Evolutionary conservation across 2,113 vertebrate genomes (phyloP).

Genomic region (Cygnus buccinator): DNA sequence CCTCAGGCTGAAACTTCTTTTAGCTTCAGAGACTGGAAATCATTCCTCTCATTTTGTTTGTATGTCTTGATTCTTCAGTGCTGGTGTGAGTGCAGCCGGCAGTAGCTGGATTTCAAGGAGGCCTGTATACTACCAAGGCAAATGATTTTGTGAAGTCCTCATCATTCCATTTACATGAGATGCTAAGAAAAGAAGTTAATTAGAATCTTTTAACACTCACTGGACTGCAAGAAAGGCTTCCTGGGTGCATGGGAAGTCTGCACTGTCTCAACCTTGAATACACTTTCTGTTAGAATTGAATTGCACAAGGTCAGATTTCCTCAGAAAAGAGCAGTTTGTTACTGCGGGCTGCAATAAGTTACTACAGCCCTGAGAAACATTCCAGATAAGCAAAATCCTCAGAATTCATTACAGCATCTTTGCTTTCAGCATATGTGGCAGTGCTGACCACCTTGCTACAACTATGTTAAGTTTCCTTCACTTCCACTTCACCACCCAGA

Average conservation of each 20-base stretch:
- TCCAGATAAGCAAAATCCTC: conserved; percentile 65
- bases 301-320: conserved; percentile 65
- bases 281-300: conserved; percentile 59
- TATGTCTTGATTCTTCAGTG: conserved; percentile 45
- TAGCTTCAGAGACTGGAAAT: conserved; percentile 15
- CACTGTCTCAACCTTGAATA: conserved; percentile 47
- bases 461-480: not conserved
- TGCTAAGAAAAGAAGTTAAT: conserved; percentile 6
- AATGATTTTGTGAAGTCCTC: not conserved
- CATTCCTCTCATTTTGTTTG: conserved; percentile 7
- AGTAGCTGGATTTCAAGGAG: conserved; percentile 30
- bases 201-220: not conserved
- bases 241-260: conserved; percentile 24
- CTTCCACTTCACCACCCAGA: not conserved
- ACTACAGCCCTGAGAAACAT: conserved; percentile 46
- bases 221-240: not conserved
- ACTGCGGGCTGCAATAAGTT: conserved; percentile 48
- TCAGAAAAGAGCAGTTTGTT: conserved; percentile 63
- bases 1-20: conserved; percentile 23
- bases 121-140: not conserved
- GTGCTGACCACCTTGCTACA: not conserved
- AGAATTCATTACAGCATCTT: conserved; percentile 31
- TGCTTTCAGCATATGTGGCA: conserved; percentile 27
- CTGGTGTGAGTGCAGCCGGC: not conserved
- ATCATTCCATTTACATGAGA: not conserved